A percentile compares a stretch with the other conserved stretches of the same genome.
Conservation (phyloP, 2,113 vertebrate genomes). For the Bettongia penicillata region DNA sequence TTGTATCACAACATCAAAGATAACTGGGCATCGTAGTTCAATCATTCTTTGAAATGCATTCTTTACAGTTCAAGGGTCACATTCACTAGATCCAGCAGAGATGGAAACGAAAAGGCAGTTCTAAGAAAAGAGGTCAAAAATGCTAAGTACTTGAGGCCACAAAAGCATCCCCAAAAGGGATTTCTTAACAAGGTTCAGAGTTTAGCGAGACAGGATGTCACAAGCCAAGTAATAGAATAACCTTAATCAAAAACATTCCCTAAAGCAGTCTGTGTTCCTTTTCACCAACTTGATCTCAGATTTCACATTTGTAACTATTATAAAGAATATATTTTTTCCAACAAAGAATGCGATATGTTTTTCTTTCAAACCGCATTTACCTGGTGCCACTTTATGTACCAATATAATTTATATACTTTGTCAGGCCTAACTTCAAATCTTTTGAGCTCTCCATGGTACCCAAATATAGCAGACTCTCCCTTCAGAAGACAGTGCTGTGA, state of each 20-base stretch:
- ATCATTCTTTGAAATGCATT: constrained; percentile 55
- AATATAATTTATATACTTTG: constrained; percentile 20
- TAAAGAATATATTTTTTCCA: not conserved
- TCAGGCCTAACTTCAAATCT: not conserved
- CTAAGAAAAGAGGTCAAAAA: constrained; percentile 56
- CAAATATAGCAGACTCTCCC: not conserved
- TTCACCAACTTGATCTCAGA: not conserved
- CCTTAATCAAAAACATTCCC: constrained; percentile 44
- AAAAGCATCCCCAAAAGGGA: constrained; percentile 37
- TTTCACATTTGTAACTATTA: not conserved
- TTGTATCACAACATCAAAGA: constrained; percentile 33
- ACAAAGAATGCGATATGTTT: constrained; percentile 21
- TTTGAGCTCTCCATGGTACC: not conserved
- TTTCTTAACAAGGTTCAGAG: constrained; percentile 48
- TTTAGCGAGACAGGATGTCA: constrained; percentile 38
- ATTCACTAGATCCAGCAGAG: constrained; percentile 22
- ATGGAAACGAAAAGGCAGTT: constrained; percentile 71
- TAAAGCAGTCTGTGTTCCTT: constrained; percentile 6
- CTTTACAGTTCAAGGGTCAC: constrained; percentile 63
- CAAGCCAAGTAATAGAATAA: constrained; percentile 31
- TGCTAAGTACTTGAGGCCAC: constrained; percentile 59
- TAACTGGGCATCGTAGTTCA: constrained; percentile 43
- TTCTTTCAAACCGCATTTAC: constrained; percentile 16
- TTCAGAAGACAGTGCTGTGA: not conserved
- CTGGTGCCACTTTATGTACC: not conserved